Evolutionary conservation across 1,140 invertebrate genomes (phyloP).

Genomic region (Euwallacea similis): DNA sequence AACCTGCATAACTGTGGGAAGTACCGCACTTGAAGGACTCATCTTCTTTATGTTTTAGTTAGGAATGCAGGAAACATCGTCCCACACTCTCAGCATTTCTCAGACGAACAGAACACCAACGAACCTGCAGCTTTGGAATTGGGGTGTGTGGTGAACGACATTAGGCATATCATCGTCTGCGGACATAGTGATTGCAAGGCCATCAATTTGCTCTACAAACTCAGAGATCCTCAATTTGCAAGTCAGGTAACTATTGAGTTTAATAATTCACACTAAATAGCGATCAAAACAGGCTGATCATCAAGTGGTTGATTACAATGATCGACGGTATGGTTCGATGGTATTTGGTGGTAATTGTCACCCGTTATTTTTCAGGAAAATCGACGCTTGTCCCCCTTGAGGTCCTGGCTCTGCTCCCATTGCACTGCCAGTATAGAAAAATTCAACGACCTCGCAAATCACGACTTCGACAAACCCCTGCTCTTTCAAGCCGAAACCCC

Average conservation of each 20-base stretch:
- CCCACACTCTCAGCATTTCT: constrained; percentile 86
- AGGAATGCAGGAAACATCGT: constrained; percentile 93
- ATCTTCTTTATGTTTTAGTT: constrained; percentile 60
- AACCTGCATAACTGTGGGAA: too few relatives aligned
- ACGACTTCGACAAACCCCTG: constrained; percentile 73
- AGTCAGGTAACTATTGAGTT: constrained; percentile 54
- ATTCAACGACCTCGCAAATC: constrained; percentile 73
- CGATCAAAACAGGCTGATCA: too few relatives aligned
- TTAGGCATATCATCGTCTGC: constrained; percentile 91
- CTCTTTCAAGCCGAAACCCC: constrained; percentile 85
- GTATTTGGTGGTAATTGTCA: neutral
- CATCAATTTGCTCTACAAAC: constrained; percentile 87
- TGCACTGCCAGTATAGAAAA: constrained; percentile 79
- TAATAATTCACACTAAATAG: too few relatives aligned
- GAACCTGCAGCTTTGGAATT: constrained; percentile 94
- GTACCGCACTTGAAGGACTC: too few relatives aligned
- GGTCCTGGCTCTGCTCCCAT: constrained; percentile 90
- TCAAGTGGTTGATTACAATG: neutral
- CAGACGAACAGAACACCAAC: constrained; percentile 84
- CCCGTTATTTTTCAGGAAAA: constrained; percentile 62
- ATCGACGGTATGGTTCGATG: neutral
- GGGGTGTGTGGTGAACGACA: constrained; percentile 90
- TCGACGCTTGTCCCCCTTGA: constrained; percentile 80
- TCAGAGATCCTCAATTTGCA: constrained; percentile 76
- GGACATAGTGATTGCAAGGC: constrained; percentile 98